These are phyloP conservation scores for Tiliacea aurago DNA, from an alignment of 2,888 invertebrate species.

Conservation along the genomic window DNA sequence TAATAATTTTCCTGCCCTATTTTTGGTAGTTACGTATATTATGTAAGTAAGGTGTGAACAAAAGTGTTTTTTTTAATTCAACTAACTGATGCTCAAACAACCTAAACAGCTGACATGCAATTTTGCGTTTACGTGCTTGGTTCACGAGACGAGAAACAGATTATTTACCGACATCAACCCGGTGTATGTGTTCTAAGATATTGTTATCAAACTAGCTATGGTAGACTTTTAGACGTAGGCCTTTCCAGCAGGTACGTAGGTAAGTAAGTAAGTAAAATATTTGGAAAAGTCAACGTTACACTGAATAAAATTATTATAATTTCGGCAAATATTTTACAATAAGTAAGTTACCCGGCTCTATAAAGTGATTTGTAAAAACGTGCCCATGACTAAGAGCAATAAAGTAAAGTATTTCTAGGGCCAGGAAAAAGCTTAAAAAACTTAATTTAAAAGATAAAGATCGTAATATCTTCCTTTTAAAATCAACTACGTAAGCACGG, in stretches of 20 bases:
- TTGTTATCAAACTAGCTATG: too few species aligned
- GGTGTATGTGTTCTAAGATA: too few species aligned
- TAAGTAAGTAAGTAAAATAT: not conserved
- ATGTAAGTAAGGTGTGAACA: too few species aligned
- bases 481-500: not conserved
- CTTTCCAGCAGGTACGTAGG: not conserved
- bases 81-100: too few species aligned
- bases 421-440: not conserved
- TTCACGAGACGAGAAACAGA: not conserved
- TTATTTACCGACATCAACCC: not conserved
- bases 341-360: not conserved
- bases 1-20: not conserved
- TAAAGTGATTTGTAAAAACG: not conserved
- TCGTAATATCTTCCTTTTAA: not conserved
- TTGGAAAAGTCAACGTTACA: not conserved
- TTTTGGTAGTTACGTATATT: not conserved
- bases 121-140: not conserved
- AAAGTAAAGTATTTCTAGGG: not conserved
- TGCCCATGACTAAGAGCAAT: too few species aligned
- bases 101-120: too few species aligned
- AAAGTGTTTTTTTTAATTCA: too few species aligned
- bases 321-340: not conserved
- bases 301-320: not conserved
- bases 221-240: not conserved
- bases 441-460: not conserved